Evolutionary conservation across 2,888 invertebrate species (phyloP), one percentile per base, ranked within the genome.

Genomic region (Microdon myrmicae): DNA sequence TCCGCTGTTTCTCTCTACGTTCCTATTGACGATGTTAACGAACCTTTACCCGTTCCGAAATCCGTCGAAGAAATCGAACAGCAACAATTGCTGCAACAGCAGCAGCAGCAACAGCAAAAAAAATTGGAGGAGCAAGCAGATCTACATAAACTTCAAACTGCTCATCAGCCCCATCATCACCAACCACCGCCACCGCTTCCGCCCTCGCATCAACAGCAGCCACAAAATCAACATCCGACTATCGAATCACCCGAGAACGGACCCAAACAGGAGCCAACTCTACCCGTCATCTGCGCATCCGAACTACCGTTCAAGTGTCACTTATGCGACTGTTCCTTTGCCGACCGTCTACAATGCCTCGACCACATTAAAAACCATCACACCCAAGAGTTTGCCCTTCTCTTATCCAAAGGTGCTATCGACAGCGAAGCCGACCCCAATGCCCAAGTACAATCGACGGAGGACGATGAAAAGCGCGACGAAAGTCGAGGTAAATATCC

Each of bases 261-360:
- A 16, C 23, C 41, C 8, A 66, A 69, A 17, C 26, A 34, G 7
- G 61, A 67, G 4, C 12, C 48, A 12, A 26, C 34, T 8, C 19
- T 43, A 19, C 56, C 51, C 26, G 47, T 47, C 12, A 34, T 75
- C 3, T 72, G 77, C 23, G 81, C 85, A 20, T 84, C 85, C 1
- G 90, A 90, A 68, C 79, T 91, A 44, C 91, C 92, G 4, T 95
- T 90, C 81, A 94, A 94, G 79, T 96, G 96, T 74, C 94, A 96
- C 79, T 82, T 96, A 1, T 96, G 96, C 76, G 95, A 95, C 71
- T 88, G 87, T 5, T 91, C 93, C 0, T 96, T 90, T 73, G 84
- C 86, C 1, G 90, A 90, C 29, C 83, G 95, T 2, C 84, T 87
- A 56, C 90, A 89, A 10, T 92, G 93, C 13, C 80, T 95, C 58